Evolutionary conservation across 2,888 invertebrate species (phyloP).

Genomic region (Amblyteles armatorius): DNA sequence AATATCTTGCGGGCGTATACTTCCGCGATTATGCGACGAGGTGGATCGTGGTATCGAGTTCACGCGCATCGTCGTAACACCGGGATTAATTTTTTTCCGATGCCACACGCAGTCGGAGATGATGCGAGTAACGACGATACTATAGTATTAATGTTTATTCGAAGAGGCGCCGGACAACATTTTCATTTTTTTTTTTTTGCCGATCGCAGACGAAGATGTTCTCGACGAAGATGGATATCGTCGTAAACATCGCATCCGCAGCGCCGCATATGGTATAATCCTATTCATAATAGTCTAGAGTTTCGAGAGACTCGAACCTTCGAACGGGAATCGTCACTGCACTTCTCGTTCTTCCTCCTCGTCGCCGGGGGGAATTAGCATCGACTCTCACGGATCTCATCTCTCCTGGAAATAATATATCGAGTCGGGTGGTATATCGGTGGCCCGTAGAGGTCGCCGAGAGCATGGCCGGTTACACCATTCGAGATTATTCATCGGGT

Average conservation of each 20-base stretch:
- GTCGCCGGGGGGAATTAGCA: conserved; percentile 43
- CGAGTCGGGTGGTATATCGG: conserved; percentile 11
- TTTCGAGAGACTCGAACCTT: conserved; percentile 16
- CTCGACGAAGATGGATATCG: conserved; percentile 12
- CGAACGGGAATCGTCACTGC: conserved; percentile 29
- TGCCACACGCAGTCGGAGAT: conserved; percentile 12
- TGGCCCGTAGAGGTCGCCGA: conserved; percentile 36
- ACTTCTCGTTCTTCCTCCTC: conserved; percentile 12
- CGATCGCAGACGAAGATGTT: conserved; percentile 11
- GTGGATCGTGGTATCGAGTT: conserved; percentile 14
- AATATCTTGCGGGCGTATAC: background rate
- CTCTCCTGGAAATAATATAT: conserved; percentile 46
- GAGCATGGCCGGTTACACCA: conserved; percentile 1
- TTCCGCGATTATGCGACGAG: conserved; percentile 22
- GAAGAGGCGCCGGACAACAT: background rate
- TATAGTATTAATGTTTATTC: background rate
- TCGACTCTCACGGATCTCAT: conserved; percentile 22
- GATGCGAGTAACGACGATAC: conserved; percentile 18
- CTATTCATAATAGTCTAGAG: background rate
- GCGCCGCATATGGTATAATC: background rate
- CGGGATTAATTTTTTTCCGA: conserved; percentile 9
- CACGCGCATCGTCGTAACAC: conserved; percentile 22
- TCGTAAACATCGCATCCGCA: conserved; percentile 32
- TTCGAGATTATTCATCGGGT: conserved; percentile 53
- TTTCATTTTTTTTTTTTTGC: background rate